Conservation (phyloP, 2,113 vertebrate genomes). For the Tupaia tana region DNA sequence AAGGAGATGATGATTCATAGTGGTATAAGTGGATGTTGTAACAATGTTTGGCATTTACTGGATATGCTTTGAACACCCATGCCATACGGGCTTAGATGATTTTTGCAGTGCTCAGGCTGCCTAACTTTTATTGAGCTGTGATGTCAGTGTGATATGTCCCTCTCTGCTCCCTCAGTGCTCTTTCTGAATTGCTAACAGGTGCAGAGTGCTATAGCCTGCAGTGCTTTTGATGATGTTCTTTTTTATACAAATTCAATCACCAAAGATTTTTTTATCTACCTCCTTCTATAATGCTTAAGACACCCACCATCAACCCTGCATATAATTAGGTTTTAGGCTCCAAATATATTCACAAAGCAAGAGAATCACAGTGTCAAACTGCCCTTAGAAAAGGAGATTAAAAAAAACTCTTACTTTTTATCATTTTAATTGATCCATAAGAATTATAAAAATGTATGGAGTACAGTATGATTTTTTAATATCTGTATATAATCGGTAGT, state of each 20-base stretch:
- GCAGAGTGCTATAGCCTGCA: not conserved
- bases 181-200: conserved; percentile 66
- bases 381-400: not conserved
- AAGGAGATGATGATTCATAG: conserved; percentile 43
- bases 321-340: not conserved
- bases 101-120: not conserved
- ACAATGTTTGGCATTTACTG: conserved; percentile 41
- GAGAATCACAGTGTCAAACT: not conserved
- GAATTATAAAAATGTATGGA: too few species aligned
- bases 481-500: too few species aligned
- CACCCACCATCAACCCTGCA: not conserved
- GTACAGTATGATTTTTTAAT: too few species aligned
- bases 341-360: conserved; percentile 39
- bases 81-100: not conserved
- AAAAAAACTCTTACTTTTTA: too few species aligned
- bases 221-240: conserved; percentile 18
- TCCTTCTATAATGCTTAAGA: conserved; percentile 32
- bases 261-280: not conserved
- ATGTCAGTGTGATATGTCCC: conserved; percentile 23
- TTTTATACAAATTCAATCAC: conserved; percentile 15
- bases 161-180: not conserved
- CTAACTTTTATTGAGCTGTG: conserved; percentile 37
- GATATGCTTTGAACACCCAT: not conserved
- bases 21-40: not conserved
- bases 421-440: too few species aligned